Evolutionary conservation across 1,140 invertebrate genomes (phyloP).

Genomic region (Lepidurus arcticus): DNA sequence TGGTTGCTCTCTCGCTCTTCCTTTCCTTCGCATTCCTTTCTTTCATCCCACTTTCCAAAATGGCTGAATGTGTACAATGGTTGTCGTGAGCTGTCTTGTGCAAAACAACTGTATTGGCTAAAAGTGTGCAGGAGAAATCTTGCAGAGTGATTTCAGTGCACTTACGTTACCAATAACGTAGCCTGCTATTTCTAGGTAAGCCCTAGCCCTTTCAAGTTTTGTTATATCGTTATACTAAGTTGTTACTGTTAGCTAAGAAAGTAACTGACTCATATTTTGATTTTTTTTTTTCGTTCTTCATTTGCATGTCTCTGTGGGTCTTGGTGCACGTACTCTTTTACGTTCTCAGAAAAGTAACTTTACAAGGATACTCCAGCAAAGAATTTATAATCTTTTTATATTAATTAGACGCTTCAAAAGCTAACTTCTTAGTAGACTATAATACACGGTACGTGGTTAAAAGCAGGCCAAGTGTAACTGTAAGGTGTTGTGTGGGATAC

Average conservation of each 20-base stretch:
- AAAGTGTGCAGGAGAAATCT: neutral
- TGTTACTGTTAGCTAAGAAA: neutral
- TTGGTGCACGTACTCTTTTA: neutral
- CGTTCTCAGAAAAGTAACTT: neutral
- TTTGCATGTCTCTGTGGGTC: neutral
- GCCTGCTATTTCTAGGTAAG: neutral
- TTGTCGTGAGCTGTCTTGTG: neutral
- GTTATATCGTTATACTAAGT: too few relatives aligned
- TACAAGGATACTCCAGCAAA: too few relatives aligned
- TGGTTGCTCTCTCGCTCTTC: neutral
- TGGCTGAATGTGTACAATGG: neutral
- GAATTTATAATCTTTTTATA: too few relatives aligned
- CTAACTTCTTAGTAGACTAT: too few relatives aligned
- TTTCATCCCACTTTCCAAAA: slow-evolving; percentile 8
- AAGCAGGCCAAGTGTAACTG: too few relatives aligned
- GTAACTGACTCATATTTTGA: slow-evolving; percentile 11
- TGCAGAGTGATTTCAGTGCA: neutral
- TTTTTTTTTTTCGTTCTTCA: neutral
- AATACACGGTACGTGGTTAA: too few relatives aligned
- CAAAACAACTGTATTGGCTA: neutral
- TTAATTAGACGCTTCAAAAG: too few relatives aligned
- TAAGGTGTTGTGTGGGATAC: too few relatives aligned
- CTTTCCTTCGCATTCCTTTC: neutral
- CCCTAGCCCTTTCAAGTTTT: too few relatives aligned
- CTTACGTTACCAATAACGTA: neutral